phyloP scores from a whole-genome alignment of 2,113 vertebrate genomes.

The Lepidothrix coronata region DNA sequence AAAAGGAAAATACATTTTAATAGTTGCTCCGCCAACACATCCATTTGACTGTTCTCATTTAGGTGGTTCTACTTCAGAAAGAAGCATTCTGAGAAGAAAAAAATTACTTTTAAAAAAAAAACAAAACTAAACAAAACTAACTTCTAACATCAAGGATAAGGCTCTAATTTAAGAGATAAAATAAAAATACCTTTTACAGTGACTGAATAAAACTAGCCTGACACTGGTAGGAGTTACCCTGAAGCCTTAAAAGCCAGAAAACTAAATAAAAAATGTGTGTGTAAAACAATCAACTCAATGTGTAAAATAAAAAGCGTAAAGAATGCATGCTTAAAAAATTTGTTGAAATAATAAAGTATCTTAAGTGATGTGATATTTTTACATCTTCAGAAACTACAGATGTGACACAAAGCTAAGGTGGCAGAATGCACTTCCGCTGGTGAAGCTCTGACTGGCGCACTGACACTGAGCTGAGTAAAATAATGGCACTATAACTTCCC shows the following conservation, averaged over 20 bases:
- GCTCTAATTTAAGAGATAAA: not conserved
- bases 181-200: not conserved
- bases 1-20: conserved; percentile 12
- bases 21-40: not conserved
- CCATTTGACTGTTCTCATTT: not conserved
- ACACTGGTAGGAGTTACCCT: not conserved
- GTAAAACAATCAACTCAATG: not conserved
- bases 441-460: not conserved
- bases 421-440: not conserved
- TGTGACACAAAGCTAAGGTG: not conserved
- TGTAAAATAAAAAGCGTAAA: not conserved
- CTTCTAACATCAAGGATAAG: not conserved
- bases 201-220: not conserved
- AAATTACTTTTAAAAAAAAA: not conserved
- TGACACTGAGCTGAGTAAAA: not conserved
- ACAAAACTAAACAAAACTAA: not conserved
- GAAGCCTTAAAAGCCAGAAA: not conserved
- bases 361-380: not conserved
- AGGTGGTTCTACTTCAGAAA: not conserved
- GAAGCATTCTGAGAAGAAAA: not conserved
- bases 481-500: not conserved
- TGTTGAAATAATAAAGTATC: not conserved
- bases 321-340: not conserved
- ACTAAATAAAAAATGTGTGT: not conserved
- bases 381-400: not conserved